phyloP scores from a whole-genome alignment of 2,113 vertebrate species.

The Rhodinocichla rosea region DNA sequence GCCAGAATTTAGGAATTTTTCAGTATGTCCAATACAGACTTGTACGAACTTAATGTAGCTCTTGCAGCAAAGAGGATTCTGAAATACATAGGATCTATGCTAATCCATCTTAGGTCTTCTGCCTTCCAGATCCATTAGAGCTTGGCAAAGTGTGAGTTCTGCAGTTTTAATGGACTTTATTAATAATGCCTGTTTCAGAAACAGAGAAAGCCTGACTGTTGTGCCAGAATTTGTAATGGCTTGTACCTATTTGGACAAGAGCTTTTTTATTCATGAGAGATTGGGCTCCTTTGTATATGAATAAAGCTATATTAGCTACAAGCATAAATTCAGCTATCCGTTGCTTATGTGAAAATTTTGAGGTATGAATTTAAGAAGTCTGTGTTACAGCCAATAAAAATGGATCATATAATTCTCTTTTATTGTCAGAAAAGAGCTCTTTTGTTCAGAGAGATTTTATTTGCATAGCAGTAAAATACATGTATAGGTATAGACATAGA shows the following conservation, averaged over 20 bases:
- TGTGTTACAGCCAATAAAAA: neutral
- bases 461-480: neutral
- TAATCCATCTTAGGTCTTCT: neutral
- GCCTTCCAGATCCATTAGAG: slow-evolving; percentile 1
- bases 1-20: neutral
- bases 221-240: neutral
- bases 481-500: neutral
- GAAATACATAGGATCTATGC: neutral
- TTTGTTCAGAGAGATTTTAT: neutral
- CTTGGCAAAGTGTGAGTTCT: neutral
- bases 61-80: neutral
- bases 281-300: neutral
- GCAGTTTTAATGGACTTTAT: slow-evolving; percentile 24
- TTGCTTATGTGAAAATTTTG: neutral
- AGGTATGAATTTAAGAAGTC: neutral
- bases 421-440: neutral
- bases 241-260: neutral
- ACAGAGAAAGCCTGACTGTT: neutral
- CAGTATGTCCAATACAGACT: neutral
- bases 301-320: neutral
- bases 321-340: neutral
- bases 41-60: neutral
- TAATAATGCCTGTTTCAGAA: neutral
- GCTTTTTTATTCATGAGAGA: neutral
- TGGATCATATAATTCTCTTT: neutral